These are phyloP conservation scores for Procambarus clarkii DNA, from an alignment of 1,140 invertebrate species.

Conservation along the genomic window DNA sequence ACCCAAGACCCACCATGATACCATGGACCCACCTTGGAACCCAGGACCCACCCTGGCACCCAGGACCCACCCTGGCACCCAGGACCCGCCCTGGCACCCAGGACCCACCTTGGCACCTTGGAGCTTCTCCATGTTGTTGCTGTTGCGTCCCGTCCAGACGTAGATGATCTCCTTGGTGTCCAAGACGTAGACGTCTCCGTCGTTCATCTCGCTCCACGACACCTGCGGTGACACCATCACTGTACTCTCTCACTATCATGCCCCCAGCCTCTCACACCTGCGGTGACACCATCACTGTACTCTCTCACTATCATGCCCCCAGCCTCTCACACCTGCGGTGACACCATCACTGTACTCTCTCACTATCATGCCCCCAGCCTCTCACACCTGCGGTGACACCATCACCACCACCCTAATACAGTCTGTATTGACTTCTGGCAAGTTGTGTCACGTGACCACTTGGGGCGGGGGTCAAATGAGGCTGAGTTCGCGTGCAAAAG, in stretches of 20 bases:
- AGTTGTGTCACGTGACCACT: no score
- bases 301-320: no score
- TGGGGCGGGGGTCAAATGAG: no score
- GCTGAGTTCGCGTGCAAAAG: no score
- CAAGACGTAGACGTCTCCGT: conserved; percentile 90
- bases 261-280: no score
- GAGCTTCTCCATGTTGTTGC: conserved; percentile 83
- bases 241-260: no score
- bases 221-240: conserved; percentile 71
- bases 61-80: not conserved
- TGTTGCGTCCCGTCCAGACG: conserved; percentile 88
- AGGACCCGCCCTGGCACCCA: not conserved
- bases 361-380: no score
- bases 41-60: not conserved
- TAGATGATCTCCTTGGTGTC: conserved; percentile 83
- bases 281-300: no score
- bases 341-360: no score
- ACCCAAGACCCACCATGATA: no score
- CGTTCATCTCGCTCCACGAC: conserved; percentile 89
- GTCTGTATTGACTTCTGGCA: no score
- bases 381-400: conserved; percentile 71
- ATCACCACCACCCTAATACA: no score
- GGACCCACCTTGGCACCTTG: conserved; percentile 77
- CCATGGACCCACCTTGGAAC: not conserved
- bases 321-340: conserved; percentile 73